phyloP scores from a whole-genome alignment of 1,140 invertebrate species.

The Eriocheir sinensis region DNA sequence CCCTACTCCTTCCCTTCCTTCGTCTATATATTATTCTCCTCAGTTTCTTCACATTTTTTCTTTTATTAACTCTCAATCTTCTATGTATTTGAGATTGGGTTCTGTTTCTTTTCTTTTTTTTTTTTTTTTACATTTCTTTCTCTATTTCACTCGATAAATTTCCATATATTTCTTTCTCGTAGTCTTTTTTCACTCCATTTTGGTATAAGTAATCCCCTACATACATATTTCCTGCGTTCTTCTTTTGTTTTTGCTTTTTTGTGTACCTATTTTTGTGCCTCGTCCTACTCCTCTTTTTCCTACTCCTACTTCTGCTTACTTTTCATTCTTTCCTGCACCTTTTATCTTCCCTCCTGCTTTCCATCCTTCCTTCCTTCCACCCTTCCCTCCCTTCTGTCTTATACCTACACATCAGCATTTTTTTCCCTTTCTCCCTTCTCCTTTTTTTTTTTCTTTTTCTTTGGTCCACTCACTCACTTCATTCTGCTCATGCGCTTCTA shows the following conservation, averaged over 20 bases:
- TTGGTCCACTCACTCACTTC: too few relatives aligned
- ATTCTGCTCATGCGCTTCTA: too few relatives aligned
- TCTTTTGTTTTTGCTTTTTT: not conserved
- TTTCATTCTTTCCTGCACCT: not conserved
- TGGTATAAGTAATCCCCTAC: too few relatives aligned
- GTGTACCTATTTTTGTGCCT: not conserved
- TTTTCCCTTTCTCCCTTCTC: not conserved
- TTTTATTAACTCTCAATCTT: too few relatives aligned
- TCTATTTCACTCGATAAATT: not conserved
- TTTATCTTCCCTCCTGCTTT: not conserved
- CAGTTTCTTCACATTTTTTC: not conserved
- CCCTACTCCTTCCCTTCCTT: not conserved
- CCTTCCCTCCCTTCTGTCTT: not conserved
- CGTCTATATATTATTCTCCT: too few relatives aligned
- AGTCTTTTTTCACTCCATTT: not conserved
- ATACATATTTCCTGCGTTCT: too few relatives aligned
- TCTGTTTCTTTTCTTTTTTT: too few relatives aligned
- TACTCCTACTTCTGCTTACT: not conserved
- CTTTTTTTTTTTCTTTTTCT: not conserved
- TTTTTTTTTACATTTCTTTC: not conserved
- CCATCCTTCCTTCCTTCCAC: not conserved
- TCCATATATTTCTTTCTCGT: not conserved
- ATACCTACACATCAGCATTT: not conserved
- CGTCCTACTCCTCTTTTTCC: not conserved
- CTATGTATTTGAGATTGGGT: too few relatives aligned